Conservation (phyloP, 2,113 vertebrate genomes). For the Lepus europaeus region DNA sequence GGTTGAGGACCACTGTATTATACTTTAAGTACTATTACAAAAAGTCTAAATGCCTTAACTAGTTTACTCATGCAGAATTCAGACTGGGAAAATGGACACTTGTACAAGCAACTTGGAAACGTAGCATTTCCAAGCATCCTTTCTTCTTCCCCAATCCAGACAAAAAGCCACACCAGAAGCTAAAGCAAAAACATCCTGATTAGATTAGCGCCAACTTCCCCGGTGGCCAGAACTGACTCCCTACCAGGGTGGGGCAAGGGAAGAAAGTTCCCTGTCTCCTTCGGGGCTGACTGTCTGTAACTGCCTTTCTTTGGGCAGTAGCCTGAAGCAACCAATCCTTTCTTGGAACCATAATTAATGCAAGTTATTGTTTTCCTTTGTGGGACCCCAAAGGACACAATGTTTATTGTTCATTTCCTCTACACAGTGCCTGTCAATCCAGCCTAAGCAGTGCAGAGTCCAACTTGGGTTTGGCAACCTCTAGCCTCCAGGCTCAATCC, state of each 20-base stretch:
- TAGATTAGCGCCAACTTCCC: constrained; percentile 78
- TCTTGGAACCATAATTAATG: constrained; percentile 69
- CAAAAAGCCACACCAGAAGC: constrained; percentile 77
- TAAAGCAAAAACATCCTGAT: constrained; percentile 81
- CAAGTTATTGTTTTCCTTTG: constrained; percentile 81
- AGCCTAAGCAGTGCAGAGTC: constrained; percentile 51
- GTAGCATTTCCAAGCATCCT: constrained; percentile 35
- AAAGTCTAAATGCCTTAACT: constrained; percentile 43
- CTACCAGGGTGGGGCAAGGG: constrained; percentile 49
- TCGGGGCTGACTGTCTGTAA: constrained; percentile 5
- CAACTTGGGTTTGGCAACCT: constrained; percentile 79
- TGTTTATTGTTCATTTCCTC: constrained; percentile 82
- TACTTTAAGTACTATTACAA: constrained; percentile 29
- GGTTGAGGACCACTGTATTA: background rate
- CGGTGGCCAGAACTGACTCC: constrained; percentile 68
- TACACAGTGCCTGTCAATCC: constrained; percentile 49
- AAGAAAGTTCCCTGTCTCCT: constrained; percentile 72
- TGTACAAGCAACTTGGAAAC: constrained; percentile 61
- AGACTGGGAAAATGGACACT: constrained; percentile 46
- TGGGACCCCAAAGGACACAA: constrained; percentile 72
- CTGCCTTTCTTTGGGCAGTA: constrained; percentile 61
- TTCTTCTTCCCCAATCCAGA: constrained; percentile 59
- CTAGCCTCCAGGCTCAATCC: constrained; percentile 57
- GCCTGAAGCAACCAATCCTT: constrained; percentile 70
- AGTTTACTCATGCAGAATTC: constrained; percentile 29